Conservation (phyloP, 1,140 invertebrate species). For the Tetraneura akinire region DNA sequence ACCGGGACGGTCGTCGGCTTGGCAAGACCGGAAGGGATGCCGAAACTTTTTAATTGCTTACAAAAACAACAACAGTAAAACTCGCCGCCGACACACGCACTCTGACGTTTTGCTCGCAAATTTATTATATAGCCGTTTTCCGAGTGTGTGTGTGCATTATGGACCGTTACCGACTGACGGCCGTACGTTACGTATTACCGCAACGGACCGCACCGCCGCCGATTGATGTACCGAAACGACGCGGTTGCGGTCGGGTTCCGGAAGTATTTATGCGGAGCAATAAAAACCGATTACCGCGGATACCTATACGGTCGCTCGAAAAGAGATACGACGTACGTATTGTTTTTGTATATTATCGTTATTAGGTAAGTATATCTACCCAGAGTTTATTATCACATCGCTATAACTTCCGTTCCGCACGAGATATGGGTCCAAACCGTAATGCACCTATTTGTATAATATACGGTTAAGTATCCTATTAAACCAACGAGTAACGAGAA, state of each 20-base stretch:
- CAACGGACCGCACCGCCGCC: neutral
- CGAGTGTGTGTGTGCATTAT: neutral
- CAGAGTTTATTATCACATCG: too few species aligned
- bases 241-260: neutral
- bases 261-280: too few species aligned
- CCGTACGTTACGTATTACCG: neutral
- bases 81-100: neutral
- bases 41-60: slow-evolving; percentile 33
- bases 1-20: neutral
- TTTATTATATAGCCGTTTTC: slow-evolving; percentile 18
- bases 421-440: too few species aligned
- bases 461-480: too few species aligned
- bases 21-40: neutral
- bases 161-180: neutral
- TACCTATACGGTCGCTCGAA: too few species aligned
- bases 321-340: too few species aligned
- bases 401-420: too few species aligned
- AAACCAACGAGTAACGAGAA: too few species aligned
- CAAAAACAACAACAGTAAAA: slow-evolving; percentile 25
- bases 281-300: too few species aligned
- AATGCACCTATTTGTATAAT: too few species aligned
- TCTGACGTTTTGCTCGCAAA: neutral
- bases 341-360: too few species aligned
- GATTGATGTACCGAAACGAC: slow-evolving; percentile 7
- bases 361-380: too few species aligned